Evolutionary conservation across 2,888 invertebrate species (phyloP).

Genomic region (Sylvicola cinctus): DNA sequence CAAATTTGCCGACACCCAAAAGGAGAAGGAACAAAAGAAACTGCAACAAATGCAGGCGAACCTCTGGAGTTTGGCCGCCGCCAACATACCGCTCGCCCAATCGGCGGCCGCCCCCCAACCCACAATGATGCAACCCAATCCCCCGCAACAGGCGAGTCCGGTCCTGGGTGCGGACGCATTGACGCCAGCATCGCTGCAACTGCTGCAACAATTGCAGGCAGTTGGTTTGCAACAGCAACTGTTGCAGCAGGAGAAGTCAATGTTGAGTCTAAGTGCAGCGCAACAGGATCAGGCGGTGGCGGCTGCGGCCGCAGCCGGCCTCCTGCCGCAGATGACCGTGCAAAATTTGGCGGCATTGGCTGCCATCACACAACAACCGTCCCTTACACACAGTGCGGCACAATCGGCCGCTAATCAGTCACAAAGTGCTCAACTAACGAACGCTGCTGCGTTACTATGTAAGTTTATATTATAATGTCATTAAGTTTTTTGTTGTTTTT

Average conservation of each 20-base stretch:
- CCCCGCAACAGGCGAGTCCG: conserved; percentile 25
- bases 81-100: conserved; percentile 30
- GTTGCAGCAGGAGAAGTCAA: conserved; percentile 38
- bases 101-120: conserved; percentile 29
- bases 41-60: conserved; percentile 86
- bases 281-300: too few species aligned
- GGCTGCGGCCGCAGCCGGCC: conserved; percentile 16
- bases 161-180: conserved; percentile 25
- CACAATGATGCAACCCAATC: conserved; percentile 24
- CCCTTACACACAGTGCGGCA: too few species aligned
- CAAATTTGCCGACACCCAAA: conserved; percentile 98
- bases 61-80: conserved; percentile 67
- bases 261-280: too few species aligned
- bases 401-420: conserved; percentile 12
- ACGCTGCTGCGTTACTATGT: conserved; percentile 25
- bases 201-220: conserved; percentile 43
- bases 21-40: conserved; percentile 94
- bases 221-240: conserved; percentile 41
- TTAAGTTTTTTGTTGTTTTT: conserved; percentile 3
- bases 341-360: conserved; percentile 71
- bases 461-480: conserved; percentile 11
- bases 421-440: conserved; percentile 16
- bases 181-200: conserved; percentile 41
- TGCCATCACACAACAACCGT: conserved; percentile 26
- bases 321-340: conserved; percentile 52